Conservation (phyloP, 2,113 vertebrate species). For the Scalopus aquaticus region DNA sequence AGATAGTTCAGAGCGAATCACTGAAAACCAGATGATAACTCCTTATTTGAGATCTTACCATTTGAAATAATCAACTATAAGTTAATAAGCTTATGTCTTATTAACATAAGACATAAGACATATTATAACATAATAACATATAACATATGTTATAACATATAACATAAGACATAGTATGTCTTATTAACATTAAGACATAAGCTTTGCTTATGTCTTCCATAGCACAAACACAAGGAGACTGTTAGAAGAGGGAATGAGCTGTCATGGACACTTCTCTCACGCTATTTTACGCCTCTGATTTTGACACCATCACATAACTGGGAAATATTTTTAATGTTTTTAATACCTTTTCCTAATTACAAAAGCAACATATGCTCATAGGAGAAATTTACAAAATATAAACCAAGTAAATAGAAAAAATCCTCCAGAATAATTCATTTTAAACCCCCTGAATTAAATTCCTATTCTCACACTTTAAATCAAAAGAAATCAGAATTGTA, state of each 20-base stretch:
- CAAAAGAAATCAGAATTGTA: slow-evolving; percentile 7
- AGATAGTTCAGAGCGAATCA: not conserved
- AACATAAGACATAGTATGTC: no score
- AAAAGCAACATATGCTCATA: slow-evolving; percentile 28
- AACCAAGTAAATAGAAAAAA: slow-evolving; percentile 35
- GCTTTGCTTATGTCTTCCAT: not conserved
- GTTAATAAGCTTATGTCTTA: not conserved
- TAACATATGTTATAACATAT: no score
- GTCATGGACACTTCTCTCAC: not conserved
- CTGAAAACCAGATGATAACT: slow-evolving; percentile 43
- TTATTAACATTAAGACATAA: no score
- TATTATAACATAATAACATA: no score
- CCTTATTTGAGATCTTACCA: not conserved
- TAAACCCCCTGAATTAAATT: not conserved
- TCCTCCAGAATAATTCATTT: slow-evolving; percentile 10
- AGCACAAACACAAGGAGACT: not conserved
- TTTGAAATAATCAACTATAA: not conserved
- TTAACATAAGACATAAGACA: no score
- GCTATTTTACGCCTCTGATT: not conserved
- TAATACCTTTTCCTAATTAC: slow-evolving; percentile 49
- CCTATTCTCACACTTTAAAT: slow-evolving; percentile 16
- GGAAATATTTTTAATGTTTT: slow-evolving; percentile 48
- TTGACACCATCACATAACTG: not conserved
- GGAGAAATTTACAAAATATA: slow-evolving; percentile 45
- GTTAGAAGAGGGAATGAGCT: not conserved